Conservation (phyloP, 1,140 invertebrate genomes). For the Archivesica marissinica region DNA sequence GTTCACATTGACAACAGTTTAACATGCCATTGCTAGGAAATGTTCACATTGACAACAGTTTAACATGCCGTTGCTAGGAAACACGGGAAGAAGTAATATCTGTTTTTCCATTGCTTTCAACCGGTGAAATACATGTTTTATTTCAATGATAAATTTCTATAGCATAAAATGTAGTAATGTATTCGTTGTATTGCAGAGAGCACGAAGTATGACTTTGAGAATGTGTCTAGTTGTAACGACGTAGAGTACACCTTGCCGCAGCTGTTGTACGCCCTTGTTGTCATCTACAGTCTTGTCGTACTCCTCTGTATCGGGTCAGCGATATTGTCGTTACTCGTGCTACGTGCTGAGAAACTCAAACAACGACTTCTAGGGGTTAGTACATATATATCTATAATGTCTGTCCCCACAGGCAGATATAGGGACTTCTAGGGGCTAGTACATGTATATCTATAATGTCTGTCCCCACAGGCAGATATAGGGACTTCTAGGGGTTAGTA, state of each 20-base stretch:
- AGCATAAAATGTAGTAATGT: too few relatives aligned
- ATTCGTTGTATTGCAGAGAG: slow-evolving; percentile 62
- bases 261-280: slow-evolving; percentile 60
- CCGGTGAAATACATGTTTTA: too few relatives aligned
- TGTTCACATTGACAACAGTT: too few relatives aligned
- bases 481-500: not conserved
- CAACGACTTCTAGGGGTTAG: slow-evolving; percentile 51
- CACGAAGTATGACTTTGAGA: slow-evolving; percentile 57
- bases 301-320: slow-evolving; percentile 50
- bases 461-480: not conserved
- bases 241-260: slow-evolving; percentile 58
- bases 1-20: too few relatives aligned
- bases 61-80: too few relatives aligned
- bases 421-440: not conserved
- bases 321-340: slow-evolving; percentile 59
- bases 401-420: not conserved
- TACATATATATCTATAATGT: not conserved
- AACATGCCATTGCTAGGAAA: too few relatives aligned
- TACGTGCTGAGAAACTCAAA: slow-evolving; percentile 57
- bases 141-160: too few relatives aligned
- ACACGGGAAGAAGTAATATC: too few relatives aligned
- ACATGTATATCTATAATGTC: not conserved
- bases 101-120: too few relatives aligned
- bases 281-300: slow-evolving; percentile 49
- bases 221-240: slow-evolving; percentile 50